Percentiles rank a stretch among this genome's conserved stretches.
Conservation (phyloP, 2,888 invertebrate species). For the Spilosoma lubricipeda region DNA sequence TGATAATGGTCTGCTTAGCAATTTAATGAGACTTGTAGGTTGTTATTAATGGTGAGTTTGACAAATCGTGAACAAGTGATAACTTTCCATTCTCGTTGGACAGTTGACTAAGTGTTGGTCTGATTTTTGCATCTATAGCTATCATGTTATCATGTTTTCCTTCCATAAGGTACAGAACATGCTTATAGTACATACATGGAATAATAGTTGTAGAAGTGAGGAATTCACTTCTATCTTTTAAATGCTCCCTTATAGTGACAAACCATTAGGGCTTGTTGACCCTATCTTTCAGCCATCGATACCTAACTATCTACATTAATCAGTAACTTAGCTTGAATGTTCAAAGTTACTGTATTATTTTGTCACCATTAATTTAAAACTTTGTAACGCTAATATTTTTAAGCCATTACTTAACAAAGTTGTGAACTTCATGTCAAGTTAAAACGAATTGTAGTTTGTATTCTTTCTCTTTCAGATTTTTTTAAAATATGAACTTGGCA, state of each 20-base stretch:
- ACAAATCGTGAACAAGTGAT: not conserved
- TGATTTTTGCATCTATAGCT: not conserved
- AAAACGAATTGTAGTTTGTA: constrained; percentile 30
- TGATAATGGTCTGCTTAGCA: too few species aligned
- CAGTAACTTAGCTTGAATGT: constrained; percentile 29
- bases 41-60: not conserved
- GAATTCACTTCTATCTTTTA: not conserved
- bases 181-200: too few species aligned
- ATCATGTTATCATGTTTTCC: too few species aligned
- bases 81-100: not conserved
- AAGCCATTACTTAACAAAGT: constrained; percentile 29
- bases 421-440: constrained; percentile 18
- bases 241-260: not conserved
- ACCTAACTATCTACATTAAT: constrained; percentile 32
- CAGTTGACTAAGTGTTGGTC: not conserved
- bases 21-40: not conserved
- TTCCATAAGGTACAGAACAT: too few species aligned
- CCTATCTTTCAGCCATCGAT: constrained; percentile 24
- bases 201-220: too few species aligned
- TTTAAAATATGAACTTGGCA: constrained; percentile 29
- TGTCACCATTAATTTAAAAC: constrained; percentile 41
- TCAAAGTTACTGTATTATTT: constrained; percentile 35
- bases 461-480: constrained; percentile 28
- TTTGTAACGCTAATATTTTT: constrained; percentile 34
- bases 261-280: not conserved